Evolutionary conservation across 1,140 invertebrate species (phyloP), one percentile per base, ranked within the genome.

Genomic region (Pogonomyrmex californicus): DNA sequence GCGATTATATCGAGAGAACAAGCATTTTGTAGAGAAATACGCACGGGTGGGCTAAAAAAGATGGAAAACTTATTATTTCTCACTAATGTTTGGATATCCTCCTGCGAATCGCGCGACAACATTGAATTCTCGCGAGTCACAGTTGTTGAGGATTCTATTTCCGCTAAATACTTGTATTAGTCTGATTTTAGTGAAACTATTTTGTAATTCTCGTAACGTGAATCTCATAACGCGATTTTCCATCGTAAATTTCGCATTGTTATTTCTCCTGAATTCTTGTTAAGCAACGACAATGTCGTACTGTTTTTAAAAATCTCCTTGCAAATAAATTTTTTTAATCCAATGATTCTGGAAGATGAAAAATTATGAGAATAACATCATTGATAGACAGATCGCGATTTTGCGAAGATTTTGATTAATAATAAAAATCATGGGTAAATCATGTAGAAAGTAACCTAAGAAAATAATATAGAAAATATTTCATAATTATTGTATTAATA

Each of bases 401-500:
- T 79, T 9, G 12, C 6, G n/a, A 9, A 54, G 62, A 66, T 81
- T 63, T 81, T 66, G 12, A 47, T 66, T 68, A 81, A 44, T 70
- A 56, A 81, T 63, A 82, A 70, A 81, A 58, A 54, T 17, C 44
- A 47, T 44, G 30, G 30, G n/a, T 51, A 12, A 33, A 33, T 68
- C 44, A n/a, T 82, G 4, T 33, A 60, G 2, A 82, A 23, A 73
- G 7, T 60, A 82, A 82, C 5, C 9, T 70, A 58, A 70, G 5
- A 60, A 44, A 82, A 81, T 44, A 75, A 75, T 83, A 75, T 83
- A 14, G 54, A 12, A 75, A 63, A 17, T 83, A 73, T 60, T 23
- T 62, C 30, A 33, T 75, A 49, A 83, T 83, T 79, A 79, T 66
- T 83, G 7, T 73, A 75, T 60, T 83, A 83, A 4, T 73, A 60